Evolutionary conservation across 35 echinoderm and acorn worm genomes (phyloP).

Genomic region (Chiridota heheva): DNA sequence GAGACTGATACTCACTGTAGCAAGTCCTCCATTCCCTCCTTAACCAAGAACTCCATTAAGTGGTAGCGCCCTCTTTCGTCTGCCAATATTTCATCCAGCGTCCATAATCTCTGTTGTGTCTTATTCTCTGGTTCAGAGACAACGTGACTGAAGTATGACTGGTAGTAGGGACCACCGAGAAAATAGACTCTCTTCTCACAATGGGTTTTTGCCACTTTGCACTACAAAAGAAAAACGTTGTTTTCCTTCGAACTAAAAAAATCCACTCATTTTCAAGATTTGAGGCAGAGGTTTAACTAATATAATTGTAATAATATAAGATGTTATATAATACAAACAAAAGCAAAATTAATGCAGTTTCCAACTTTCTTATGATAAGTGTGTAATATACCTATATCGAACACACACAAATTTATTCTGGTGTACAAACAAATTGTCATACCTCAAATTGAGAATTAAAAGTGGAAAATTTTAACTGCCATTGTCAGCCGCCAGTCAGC

Average conservation of each 20-base stretch:
- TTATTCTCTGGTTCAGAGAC: constrained; percentile 3
- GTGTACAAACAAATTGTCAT: too few relatives aligned
- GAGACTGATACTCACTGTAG: constrained; percentile 53
- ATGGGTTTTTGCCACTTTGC: constrained; percentile 75
- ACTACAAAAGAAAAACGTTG: constrained; percentile 37
- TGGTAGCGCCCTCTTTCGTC: constrained; percentile 47
- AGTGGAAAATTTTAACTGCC: too few relatives aligned
- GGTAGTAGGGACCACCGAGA: constrained; percentile 63
- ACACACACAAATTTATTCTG: too few relatives aligned
- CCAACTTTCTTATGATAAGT: too few relatives aligned
- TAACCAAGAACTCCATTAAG: constrained; percentile 60
- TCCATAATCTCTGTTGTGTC: constrained; percentile 38
- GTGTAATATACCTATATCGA: too few relatives aligned
- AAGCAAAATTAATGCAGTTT: too few relatives aligned
- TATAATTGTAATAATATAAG: too few relatives aligned
- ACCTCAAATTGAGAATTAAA: too few relatives aligned
- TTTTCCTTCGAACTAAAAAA: neutral
- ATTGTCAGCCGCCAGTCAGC: too few relatives aligned
- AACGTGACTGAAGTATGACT: constrained; percentile 36
- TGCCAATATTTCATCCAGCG: constrained; percentile 66
- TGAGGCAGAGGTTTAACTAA: too few relatives aligned
- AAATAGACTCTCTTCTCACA: constrained; percentile 63
- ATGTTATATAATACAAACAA: too few relatives aligned
- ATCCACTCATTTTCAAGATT: constrained; percentile 18
- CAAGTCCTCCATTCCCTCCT: constrained; percentile 67